Conservation (phyloP, 2,797 vertebrate genomes). For the Heliangelus exortis region DNA sequence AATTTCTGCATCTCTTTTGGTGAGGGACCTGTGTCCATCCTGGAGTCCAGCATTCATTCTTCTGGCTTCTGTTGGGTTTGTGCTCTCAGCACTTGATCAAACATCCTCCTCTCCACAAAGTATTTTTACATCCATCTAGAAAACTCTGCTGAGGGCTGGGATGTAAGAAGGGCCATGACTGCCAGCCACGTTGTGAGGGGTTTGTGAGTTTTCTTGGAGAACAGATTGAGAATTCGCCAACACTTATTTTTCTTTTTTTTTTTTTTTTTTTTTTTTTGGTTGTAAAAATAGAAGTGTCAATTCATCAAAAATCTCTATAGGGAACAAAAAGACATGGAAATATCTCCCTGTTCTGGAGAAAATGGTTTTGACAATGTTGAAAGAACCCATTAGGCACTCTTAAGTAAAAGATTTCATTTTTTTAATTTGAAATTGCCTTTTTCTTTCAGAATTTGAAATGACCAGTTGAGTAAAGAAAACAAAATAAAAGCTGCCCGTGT, state of each 20-base stretch:
- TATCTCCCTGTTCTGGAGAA: not conserved
- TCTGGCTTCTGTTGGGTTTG: not conserved
- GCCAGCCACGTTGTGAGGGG: not conserved
- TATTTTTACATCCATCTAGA: not conserved
- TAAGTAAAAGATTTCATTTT: not conserved
- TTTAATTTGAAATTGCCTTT: not conserved
- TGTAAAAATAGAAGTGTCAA: not conserved
- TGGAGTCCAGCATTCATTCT: accelerated
- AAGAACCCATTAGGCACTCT: not conserved
- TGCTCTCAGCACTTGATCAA: not conserved
- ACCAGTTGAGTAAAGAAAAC: not conserved
- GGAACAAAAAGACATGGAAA: not conserved
- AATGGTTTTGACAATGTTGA: not conserved
- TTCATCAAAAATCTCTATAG: constrained; percentile 13
- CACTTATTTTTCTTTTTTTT: not conserved
- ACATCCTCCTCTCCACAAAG: not conserved
- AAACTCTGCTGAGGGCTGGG: not conserved
- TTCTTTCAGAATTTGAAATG: not conserved
- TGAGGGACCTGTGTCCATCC: not conserved
- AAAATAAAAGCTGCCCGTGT: not conserved
- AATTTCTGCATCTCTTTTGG: not conserved
- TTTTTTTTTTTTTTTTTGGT: not conserved
- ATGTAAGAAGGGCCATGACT: not conserved
- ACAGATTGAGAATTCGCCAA: constrained; percentile 47
- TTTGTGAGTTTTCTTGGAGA: not conserved